Evolutionary conservation across 2,113 vertebrate species (phyloP).

Genomic region (Cynopterus brachyotis): DNA sequence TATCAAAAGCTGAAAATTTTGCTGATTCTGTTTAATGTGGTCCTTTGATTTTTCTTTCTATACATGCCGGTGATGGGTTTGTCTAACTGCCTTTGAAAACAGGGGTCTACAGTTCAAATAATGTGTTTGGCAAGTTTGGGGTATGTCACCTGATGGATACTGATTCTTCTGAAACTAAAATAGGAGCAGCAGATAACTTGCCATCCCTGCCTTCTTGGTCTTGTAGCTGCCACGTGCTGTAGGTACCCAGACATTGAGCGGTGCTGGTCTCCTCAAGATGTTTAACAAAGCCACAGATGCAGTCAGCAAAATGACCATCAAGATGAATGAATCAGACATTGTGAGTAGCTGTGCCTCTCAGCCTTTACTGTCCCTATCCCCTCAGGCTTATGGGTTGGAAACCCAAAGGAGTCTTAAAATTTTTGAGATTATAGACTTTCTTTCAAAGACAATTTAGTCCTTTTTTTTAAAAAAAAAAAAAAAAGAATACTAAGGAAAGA

Average conservation of each 20-base stretch:
- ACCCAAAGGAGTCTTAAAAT: not conserved
- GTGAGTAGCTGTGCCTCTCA: conserved; percentile 83
- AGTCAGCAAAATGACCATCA: conserved; percentile 99
- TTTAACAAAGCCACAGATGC: conserved; percentile 97
- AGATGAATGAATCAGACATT: conserved; percentile 97
- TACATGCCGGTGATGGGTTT: not conserved
- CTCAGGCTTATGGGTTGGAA: not conserved
- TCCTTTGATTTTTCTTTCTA: conserved; percentile 22
- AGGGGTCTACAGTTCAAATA: conserved; percentile 13
- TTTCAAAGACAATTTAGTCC: not conserved
- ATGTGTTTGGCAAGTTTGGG: conserved; percentile 39
- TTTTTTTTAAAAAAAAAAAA: not conserved
- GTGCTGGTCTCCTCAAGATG: conserved; percentile 99
- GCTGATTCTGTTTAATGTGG: not conserved
- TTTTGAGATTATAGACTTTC: not conserved
- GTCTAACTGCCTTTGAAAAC: conserved; percentile 12
- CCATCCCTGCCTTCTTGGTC: conserved; percentile 64
- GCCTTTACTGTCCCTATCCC: not conserved
- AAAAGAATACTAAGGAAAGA: not conserved
- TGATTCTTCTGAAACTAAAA: conserved; percentile 66
- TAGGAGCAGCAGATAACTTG: conserved; percentile 65
- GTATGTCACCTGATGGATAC: conserved; percentile 42
- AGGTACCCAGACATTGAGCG: conserved; percentile 94
- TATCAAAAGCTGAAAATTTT: conserved; percentile 23
- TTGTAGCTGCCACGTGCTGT: conserved; percentile 93